Conservation (phyloP, 2,113 vertebrate genomes). For the Sterrhoptilus dennistouni region DNA sequence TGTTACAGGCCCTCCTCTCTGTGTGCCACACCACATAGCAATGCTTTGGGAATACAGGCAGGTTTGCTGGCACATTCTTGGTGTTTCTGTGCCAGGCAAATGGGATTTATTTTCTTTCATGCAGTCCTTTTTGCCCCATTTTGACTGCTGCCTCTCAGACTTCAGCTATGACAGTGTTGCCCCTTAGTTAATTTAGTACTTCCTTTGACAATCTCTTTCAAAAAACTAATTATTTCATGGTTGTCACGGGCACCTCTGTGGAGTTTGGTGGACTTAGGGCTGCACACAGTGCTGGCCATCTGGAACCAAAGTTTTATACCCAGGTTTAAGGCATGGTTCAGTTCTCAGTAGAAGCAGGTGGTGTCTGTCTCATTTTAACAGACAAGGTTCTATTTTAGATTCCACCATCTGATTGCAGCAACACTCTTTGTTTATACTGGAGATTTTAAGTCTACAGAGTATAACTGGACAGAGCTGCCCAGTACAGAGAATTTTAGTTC, state of each 20-base stretch:
- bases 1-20: not conserved
- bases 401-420: not conserved
- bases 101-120: not conserved
- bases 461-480: not conserved
- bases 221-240: not conserved
- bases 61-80: not conserved
- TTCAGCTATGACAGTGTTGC: not conserved
- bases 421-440: not conserved
- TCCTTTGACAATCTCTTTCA: not conserved
- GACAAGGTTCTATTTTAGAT: not conserved
- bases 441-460: not conserved
- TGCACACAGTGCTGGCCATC: not conserved
- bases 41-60: not conserved
- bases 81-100: not conserved
- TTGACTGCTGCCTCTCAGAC: not conserved
- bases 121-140: not conserved
- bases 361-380: not conserved
- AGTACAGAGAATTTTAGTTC: not conserved
- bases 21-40: not conserved
- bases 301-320: not conserved
- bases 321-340: not conserved
- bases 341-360: not conserved
- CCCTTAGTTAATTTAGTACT: not conserved
- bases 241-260: not conserved
- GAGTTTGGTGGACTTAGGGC: not conserved